Evolutionary conservation across 2,797 vertebrate genomes (phyloP).

Genomic region (Aldrovandia affinis): DNA sequence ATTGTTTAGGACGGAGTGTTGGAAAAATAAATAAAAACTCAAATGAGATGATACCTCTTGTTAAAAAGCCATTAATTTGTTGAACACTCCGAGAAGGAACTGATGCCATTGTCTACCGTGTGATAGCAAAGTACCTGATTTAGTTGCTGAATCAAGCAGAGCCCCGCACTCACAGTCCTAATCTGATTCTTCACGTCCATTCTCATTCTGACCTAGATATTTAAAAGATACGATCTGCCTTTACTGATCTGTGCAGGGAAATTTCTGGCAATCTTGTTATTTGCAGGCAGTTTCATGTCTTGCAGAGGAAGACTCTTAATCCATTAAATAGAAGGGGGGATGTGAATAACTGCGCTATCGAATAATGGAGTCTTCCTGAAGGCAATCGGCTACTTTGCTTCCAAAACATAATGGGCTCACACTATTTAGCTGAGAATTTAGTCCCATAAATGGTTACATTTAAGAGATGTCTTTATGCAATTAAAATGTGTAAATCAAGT

Average conservation of each 20-base stretch:
- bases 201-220: conserved; percentile 17
- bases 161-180: neutral
- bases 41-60: neutral
- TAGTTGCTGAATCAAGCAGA: neutral
- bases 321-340: conserved; percentile 1
- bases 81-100: too few species aligned
- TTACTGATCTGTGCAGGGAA: neutral
- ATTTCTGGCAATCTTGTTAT: conserved; percentile 1
- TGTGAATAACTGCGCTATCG: conserved; percentile 12
- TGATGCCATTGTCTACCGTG: neutral
- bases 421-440: neutral
- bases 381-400: conserved; percentile 6
- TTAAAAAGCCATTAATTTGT: neutral
- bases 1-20: neutral
- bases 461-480: neutral
- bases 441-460: conserved; percentile 5
- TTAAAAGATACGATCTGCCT: neutral
- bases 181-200: neutral
- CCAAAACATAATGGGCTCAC: neutral
- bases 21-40: neutral
- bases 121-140: neutral
- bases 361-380: conserved; percentile 9
- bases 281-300: neutral
- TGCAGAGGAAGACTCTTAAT: neutral
- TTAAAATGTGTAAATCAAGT: neutral